phyloP scores from a whole-genome alignment of 2,113 vertebrate species.

The Lontra canadensis region DNA sequence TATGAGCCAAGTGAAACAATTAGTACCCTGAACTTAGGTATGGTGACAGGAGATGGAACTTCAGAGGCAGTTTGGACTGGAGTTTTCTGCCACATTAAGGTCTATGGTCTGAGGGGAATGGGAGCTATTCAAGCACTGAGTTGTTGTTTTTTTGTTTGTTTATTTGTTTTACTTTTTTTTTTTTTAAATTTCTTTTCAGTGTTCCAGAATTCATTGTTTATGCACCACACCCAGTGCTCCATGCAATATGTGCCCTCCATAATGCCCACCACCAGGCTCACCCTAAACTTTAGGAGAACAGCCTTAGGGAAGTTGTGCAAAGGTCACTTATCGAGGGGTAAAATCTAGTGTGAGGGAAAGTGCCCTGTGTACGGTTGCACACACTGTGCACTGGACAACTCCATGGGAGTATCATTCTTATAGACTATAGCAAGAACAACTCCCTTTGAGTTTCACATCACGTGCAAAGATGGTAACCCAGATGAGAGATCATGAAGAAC shows the following conservation, averaged over 20 bases:
- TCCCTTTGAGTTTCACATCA: not conserved
- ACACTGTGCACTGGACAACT: not conserved
- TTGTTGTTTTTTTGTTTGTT: too few species aligned
- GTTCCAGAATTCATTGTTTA: too few species aligned
- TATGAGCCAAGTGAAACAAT: not conserved
- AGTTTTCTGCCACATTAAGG: not conserved
- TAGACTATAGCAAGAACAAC: not conserved
- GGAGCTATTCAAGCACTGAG: not conserved
- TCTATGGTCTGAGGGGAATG: not conserved
- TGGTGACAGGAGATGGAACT: not conserved
- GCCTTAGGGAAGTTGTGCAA: not conserved
- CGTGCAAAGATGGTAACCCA: not conserved
- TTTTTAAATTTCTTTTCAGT: too few species aligned
- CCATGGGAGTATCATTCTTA: accelerated
- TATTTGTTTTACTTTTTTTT: too few species aligned
- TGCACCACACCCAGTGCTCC: too few species aligned
- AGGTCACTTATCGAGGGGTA: not conserved
- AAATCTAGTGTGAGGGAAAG: not conserved
- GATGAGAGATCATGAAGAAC: not conserved
- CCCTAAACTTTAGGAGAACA: not conserved
- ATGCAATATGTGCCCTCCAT: too few species aligned
- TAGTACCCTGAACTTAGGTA: not conserved
- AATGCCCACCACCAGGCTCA: too few species aligned
- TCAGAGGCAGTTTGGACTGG: not conserved
- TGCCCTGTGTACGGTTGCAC: not conserved